Evolutionary conservation across 2,113 vertebrate genomes (phyloP).

Genomic region (Xyliphius kryptos): DNA sequence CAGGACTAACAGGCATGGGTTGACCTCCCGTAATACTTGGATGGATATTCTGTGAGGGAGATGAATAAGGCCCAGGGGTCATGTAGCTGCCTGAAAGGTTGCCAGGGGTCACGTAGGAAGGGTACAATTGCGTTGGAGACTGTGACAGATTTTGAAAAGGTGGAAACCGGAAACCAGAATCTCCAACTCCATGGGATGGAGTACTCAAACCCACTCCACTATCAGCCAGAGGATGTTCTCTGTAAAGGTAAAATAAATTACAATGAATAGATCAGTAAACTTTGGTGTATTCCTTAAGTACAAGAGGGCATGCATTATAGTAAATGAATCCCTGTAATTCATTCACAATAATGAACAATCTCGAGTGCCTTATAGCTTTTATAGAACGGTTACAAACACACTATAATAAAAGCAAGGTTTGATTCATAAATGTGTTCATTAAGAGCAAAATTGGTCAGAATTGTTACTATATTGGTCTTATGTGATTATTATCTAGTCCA

Average conservation of each 20-base stretch:
- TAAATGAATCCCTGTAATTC: no score
- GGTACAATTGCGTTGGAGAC: conserved; percentile 58
- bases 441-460: no score
- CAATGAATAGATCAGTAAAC: neutral
- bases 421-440: no score
- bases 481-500: no score
- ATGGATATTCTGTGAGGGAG: conserved; percentile 56
- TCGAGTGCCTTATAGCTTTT: no score
- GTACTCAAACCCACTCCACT: conserved; percentile 65
- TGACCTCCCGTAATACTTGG: conserved; percentile 47
- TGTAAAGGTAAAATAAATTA: conserved; percentile 34
- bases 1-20: conserved; percentile 63
- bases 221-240: conserved; percentile 65
- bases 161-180: conserved; percentile 71
- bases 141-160: conserved; percentile 56
- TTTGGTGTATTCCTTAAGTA: no score
- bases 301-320: no score
- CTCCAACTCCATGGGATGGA: conserved; percentile 64
- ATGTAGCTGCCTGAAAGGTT: conserved; percentile 42
- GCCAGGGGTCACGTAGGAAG: conserved; percentile 52
- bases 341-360: no score
- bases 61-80: conserved; percentile 50
- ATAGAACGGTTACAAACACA: no score
- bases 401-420: no score
- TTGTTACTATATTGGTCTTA: no score